These are phyloP conservation scores for Chrysomela aeneicollis DNA, from an alignment of 2,888 invertebrate genomes.

Conservation along the genomic window DNA sequence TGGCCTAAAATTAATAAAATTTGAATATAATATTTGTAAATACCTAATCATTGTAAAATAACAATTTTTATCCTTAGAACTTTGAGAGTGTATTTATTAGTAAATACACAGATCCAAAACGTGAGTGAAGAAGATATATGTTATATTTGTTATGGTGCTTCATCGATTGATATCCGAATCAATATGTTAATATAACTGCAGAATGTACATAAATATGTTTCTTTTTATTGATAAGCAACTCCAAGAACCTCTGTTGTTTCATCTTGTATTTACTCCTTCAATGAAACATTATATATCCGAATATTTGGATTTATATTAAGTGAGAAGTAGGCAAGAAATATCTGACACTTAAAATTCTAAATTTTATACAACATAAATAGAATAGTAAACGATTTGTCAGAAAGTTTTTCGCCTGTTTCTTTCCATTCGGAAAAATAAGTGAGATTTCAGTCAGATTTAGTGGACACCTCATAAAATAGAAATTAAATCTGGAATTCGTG, in stretches of 20 bases:
- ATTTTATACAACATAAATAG: conserved; percentile 45
- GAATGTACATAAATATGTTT: not conserved
- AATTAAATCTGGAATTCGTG: not conserved
- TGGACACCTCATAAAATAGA: not conserved
- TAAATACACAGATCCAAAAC: conserved; percentile 4
- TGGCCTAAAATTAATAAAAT: conserved; percentile 32
- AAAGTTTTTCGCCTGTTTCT: conserved; percentile 34
- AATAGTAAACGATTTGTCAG: conserved; percentile 35
- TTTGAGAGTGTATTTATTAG: conserved; percentile 32
- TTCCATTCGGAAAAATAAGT: too few relatives aligned
- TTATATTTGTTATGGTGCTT: conserved; percentile 48
- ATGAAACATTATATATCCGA: not conserved
- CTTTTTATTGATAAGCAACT: not conserved
- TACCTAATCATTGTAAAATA: conserved; percentile 23
- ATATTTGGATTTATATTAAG: not conserved
- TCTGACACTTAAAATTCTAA: conserved; percentile 43
- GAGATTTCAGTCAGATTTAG: too few relatives aligned
- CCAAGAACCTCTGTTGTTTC: not conserved
- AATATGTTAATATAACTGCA: conserved; percentile 25
- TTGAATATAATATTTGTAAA: conserved; percentile 28
- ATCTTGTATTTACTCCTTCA: not conserved
- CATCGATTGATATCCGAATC: conserved; percentile 42
- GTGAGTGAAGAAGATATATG: conserved; percentile 24
- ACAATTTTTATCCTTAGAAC: conserved; percentile 39
- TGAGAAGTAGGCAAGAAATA: conserved; percentile 30